Evolutionary conservation across 2,797 vertebrate species (phyloP), one percentile per base, ranked within the genome.

Genomic region (Saxicola maurus): DNA sequence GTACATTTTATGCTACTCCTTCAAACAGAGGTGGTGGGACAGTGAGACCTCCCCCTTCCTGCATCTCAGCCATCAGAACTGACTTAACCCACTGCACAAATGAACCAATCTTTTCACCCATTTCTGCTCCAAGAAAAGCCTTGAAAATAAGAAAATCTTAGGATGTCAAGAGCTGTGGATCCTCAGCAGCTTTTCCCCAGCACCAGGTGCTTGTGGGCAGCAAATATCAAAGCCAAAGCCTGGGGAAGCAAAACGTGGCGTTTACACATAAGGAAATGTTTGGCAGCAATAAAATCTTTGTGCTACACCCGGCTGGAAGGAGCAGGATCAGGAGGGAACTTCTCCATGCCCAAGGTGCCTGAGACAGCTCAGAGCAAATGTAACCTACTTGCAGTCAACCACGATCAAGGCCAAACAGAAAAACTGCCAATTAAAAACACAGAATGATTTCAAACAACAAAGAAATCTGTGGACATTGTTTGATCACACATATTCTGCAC

Each of bases 361-460:
- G 52, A 82, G 68, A 60, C 43, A 15, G 10, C 11, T 5, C 51
- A n/a, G 3, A 46, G 35, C 82, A 55, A 59, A 85, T 0, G 30
- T 56, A 90, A 88, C 90, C 94, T 56, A 75, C 90, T 91, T 82
- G 86, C 53, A 77, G 91, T 20, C 57, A 79, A 6, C 82, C 4
- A 13, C 2, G 35, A 93, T 71, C 61, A 31, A 84, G 90, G 86
- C 6, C 3, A 52, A 90, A 53, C 65, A 45, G 59, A 68, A 55
- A 80, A 51, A 73, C 67, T 80, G 88, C 92, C 88, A 88, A 92
- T 85, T 95, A 93, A 90, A 91, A 94, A 28, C 66, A 27, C 25
- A 3, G 85, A 87, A 31, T 45, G 72, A 82, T 84, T 90, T 91
- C 81, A 45, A 64, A 90, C 75, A 92, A 91, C 91, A 94, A 94